phyloP scores from a whole-genome alignment of 1,140 invertebrate species.

The Mya arenaria region DNA sequence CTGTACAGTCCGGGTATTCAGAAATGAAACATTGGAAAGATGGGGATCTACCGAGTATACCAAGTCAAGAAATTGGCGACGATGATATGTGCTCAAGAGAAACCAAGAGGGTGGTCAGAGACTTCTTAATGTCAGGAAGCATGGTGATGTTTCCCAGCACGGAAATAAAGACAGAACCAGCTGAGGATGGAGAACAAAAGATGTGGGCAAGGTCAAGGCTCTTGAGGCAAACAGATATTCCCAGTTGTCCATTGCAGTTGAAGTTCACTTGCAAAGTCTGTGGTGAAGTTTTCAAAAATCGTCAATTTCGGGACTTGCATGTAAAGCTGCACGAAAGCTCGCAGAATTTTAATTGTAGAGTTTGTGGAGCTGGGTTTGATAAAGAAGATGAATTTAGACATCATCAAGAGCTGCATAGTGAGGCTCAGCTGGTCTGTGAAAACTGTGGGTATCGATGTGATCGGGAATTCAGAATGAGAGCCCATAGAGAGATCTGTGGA shows the following conservation, averaged over 20 bases:
- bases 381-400: slow-evolving; percentile 1
- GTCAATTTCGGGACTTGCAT: slow-evolving; percentile 17
- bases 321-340: slow-evolving; percentile 14
- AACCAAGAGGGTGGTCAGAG: no score
- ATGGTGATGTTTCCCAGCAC: no score
- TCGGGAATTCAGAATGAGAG: neutral
- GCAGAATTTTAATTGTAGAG: neutral
- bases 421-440: neutral
- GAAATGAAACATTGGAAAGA: no score
- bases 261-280: slow-evolving; percentile 18
- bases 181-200: no score
- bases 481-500: slow-evolving; percentile 13
- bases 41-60: no score
- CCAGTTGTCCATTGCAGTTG: neutral
- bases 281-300: slow-evolving; percentile 5
- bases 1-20: no score
- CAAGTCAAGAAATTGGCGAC: no score
- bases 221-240: neutral
- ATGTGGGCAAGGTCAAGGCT: neutral
- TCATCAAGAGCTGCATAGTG: slow-evolving; percentile 1
- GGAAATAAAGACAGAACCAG: neutral
- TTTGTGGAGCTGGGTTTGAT: slow-evolving; percentile 11
- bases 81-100: no score
- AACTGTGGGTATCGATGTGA: slow-evolving; percentile 15
- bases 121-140: no score